Conservation (phyloP, 2,797 vertebrate species). For the Takifugu ocellatus region DNA sequence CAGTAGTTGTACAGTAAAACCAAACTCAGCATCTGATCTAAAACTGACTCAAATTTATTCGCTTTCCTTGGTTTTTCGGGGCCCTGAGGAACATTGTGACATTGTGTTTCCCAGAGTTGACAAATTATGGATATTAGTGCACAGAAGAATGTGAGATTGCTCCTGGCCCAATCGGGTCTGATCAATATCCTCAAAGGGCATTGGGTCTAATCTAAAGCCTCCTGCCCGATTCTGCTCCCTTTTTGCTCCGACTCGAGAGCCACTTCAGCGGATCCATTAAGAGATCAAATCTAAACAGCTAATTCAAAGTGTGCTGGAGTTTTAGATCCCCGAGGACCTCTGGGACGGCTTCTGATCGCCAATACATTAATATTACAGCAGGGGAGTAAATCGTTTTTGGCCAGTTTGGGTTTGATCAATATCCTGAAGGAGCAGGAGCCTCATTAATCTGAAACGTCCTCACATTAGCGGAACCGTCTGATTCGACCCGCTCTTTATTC, state of each 20-base stretch:
- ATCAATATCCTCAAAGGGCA: slow-evolving; percentile 67
- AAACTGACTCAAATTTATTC: not conserved
- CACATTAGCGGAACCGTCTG: slow-evolving; percentile 54
- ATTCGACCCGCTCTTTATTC: slow-evolving; percentile 43
- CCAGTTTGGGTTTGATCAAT: slow-evolving; percentile 68
- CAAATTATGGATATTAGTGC: slow-evolving; percentile 52
- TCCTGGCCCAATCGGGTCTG: slow-evolving; percentile 58
- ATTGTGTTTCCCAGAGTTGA: slow-evolving; percentile 12
- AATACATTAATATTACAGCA: slow-evolving; percentile 18
- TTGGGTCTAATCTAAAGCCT: slow-evolving; percentile 58
- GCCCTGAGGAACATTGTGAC: not conserved
- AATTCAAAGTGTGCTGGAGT: slow-evolving; percentile 30
- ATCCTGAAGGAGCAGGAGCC: slow-evolving; percentile 59
- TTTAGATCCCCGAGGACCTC: slow-evolving; percentile 27
- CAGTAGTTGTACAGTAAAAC: too few relatives aligned
- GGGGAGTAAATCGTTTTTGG: slow-evolving; percentile 28
- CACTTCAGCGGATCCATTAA: slow-evolving; percentile 45
- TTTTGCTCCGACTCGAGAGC: slow-evolving; percentile 25
- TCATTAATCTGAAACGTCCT: slow-evolving; percentile 70
- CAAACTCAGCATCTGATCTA: not conserved
- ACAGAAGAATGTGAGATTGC: slow-evolving; percentile 50
- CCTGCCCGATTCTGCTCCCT: slow-evolving; percentile 46
- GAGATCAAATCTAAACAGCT: slow-evolving; percentile 42
- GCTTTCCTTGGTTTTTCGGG: not conserved
- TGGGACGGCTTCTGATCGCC: slow-evolving; percentile 19